phyloP scores from a whole-genome alignment of 2,797 vertebrate species.

The Oceanodroma leucorhoa region DNA sequence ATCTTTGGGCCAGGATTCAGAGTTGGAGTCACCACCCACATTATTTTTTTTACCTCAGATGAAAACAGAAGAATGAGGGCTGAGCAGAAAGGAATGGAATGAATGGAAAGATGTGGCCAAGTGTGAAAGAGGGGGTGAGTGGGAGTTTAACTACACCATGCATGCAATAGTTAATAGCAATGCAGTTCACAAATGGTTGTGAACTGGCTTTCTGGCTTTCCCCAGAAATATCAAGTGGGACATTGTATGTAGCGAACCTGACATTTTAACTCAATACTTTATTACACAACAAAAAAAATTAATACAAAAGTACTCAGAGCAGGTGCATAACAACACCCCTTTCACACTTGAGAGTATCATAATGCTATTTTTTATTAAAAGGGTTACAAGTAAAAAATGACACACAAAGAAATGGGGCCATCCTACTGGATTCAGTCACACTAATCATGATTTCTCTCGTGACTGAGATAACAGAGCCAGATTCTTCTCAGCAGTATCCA shows the following conservation, averaged over 20 bases:
- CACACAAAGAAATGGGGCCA: background rate
- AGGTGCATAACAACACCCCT: background rate
- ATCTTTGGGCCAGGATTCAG: background rate
- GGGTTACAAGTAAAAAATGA: background rate
- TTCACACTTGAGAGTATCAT: background rate
- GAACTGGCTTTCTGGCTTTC: too few relatives aligned
- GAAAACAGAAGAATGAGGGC: background rate
- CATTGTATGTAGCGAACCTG: background rate
- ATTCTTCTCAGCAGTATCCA: background rate
- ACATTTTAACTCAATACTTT: background rate
- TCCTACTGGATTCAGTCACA: background rate
- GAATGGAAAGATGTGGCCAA: background rate
- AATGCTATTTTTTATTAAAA: background rate
- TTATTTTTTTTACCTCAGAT: background rate
- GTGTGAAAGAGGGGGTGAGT: background rate
- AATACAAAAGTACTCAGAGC: background rate
- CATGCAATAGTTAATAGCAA: background rate
- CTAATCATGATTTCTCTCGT: background rate
- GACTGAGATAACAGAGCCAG: background rate
- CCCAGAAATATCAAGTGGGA: background rate
- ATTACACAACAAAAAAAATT: background rate
- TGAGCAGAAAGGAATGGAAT: background rate
- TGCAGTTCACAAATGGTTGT: background rate
- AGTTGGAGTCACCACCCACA: background rate
- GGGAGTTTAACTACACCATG: background rate